Evolutionary conservation across 2,113 vertebrate species (phyloP).

Genomic region (Pluvialis apricaria): DNA sequence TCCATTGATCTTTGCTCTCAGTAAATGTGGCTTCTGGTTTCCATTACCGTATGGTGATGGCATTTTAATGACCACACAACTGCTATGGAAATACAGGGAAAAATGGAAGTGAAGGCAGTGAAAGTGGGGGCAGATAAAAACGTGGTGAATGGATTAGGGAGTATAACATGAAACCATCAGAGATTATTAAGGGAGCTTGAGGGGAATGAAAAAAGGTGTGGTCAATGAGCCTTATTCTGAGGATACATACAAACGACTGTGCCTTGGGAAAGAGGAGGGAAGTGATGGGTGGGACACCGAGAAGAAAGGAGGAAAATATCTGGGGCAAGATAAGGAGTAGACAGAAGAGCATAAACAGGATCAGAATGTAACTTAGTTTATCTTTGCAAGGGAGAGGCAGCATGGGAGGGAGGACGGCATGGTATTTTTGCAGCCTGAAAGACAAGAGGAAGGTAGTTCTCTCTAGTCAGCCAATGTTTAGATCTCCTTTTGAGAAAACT

Average conservation of each 20-base stretch:
- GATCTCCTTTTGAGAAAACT: neutral
- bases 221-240: rapidly evolving
- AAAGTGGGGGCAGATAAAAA: neutral
- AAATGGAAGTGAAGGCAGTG: neutral
- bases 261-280: neutral
- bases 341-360: neutral
- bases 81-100: neutral
- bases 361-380: neutral
- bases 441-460: neutral
- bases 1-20: neutral
- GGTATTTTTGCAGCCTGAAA: neutral
- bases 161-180: neutral
- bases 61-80: neutral
- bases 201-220: neutral
- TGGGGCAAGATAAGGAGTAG: neutral
- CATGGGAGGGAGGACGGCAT: neutral
- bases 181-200: neutral
- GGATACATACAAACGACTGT: neutral
- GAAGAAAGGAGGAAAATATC: neutral
- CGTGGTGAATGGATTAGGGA: neutral
- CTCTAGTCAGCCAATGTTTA: neutral
- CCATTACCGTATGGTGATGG: rapidly evolving
- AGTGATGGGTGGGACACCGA: neutral
- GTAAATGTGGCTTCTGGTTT: neutral
- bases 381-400: neutral